Conservation (phyloP, 1,140 invertebrate species). For the Musca domestica region DNA sequence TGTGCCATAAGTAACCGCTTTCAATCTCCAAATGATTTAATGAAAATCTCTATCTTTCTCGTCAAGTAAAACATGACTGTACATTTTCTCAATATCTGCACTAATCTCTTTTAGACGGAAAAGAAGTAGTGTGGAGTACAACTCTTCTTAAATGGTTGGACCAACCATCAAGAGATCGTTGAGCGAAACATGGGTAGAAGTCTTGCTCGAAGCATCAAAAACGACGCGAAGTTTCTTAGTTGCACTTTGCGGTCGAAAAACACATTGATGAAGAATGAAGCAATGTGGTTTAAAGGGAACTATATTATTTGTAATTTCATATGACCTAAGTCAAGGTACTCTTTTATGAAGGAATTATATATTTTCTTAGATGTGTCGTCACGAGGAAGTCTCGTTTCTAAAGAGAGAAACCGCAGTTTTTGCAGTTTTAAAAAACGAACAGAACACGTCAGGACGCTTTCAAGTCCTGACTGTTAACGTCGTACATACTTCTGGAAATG, state of each 20-base stretch:
- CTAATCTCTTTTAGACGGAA: conserved; percentile 42
- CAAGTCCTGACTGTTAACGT: too few relatives aligned
- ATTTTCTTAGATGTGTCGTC: too few relatives aligned
- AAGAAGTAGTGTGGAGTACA: conserved; percentile 47
- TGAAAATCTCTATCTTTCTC: too few relatives aligned
- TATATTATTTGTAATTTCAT: too few relatives aligned
- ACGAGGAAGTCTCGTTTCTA: conserved; percentile 42
- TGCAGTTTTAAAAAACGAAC: too few relatives aligned
- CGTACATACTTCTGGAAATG: too few relatives aligned
- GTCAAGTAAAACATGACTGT: conserved; percentile 35
- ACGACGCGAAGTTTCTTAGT: too few relatives aligned
- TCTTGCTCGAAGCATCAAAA: too few relatives aligned
- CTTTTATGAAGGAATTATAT: conserved; percentile 40
- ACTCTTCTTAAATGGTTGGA: conserved; percentile 18
- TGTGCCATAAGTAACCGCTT: conserved; percentile 47
- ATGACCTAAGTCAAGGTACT: conserved; percentile 44
- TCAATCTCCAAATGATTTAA: conserved; percentile 9
- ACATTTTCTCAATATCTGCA: conserved; percentile 43
- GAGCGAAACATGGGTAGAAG: background rate
- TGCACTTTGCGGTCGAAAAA: too few relatives aligned
- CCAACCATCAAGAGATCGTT: conserved; percentile 15
- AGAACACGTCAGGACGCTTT: too few relatives aligned
- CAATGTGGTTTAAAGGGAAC: too few relatives aligned
- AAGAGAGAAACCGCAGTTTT: conserved; percentile 38
- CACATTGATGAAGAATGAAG: too few relatives aligned